Percentiles rank a stretch among this genome's conserved stretches.
Conservation (phyloP, 53 echinoderm and acorn worm genomes). For the Mesocentrotus franciscanus region DNA sequence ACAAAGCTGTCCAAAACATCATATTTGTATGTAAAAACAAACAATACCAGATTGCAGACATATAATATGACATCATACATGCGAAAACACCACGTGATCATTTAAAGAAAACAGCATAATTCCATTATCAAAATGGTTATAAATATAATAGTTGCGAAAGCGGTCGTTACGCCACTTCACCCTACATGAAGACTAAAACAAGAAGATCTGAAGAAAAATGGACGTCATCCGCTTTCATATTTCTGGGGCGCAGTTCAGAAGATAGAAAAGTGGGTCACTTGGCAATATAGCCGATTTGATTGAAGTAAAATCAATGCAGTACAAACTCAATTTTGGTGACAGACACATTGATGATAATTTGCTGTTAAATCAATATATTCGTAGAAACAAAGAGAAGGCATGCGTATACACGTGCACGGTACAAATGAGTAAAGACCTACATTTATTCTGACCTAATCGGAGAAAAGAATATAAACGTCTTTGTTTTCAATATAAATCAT, state of each 20-base stretch:
- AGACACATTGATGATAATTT: neutral
- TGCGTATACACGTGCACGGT: neutral
- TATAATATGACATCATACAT: neutral
- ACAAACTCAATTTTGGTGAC: neutral
- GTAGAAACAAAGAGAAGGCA: neutral
- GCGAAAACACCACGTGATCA: neutral
- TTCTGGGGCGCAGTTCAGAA: neutral
- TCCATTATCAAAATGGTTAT: neutral
- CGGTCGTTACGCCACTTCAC: neutral
- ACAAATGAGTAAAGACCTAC: neutral
- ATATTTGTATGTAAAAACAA: neutral
- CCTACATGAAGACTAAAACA: neutral
- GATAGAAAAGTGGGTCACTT: neutral
- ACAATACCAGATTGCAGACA: conserved; percentile 18
- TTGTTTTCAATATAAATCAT: neutral
- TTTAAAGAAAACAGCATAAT: neutral
- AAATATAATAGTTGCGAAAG: neutral
- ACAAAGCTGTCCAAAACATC: neutral
- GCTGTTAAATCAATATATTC: neutral
- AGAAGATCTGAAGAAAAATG: neutral
- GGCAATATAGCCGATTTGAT: neutral
- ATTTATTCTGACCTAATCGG: neutral
- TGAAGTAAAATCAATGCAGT: neutral
- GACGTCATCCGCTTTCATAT: neutral
- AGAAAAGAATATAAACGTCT: neutral